Evolutionary conservation across 2,888 invertebrate genomes (phyloP), one percentile per base, ranked within the genome.

Genomic region (Lycophotia porphyrea): DNA sequence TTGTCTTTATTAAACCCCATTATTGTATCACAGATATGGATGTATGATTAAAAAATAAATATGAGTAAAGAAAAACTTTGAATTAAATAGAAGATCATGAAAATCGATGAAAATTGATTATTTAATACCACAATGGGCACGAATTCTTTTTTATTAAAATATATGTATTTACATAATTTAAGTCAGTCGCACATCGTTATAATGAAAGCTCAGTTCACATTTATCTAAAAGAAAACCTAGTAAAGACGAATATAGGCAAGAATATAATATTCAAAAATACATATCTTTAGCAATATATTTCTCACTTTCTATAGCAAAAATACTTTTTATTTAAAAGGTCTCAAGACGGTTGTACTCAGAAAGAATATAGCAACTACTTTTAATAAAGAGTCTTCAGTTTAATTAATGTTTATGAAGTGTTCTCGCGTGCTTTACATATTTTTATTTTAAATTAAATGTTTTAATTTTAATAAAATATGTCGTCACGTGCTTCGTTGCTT

Each of bases 281-380:
- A 15, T 21, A 15, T 44, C 27, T 36, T n/a, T 1, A 36, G n/a
- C 11, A 66, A 21, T 42, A 52, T 52, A 42, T 18, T 74, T 15
- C 44, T 39, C 36, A 64, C 18, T 36, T 63, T 65, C 21, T n/a
- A 5, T 3, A 60, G n/a, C 13, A 44, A 47, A 70, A 71, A 66
- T 34, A 31, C 13, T 7, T 63, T 58, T 39, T 39, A 39, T 8
- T 61, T 63, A 71, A 39, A 70, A 8, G 42, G 77, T 88, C 87
- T 82, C 85, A 75, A 86, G 90, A 87, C 86, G 84, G 89, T 87
- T 89, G 87, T 87, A 88, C 74, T 74, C 80, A 88, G 86, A 75
- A 75, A 81, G 65, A 87, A 89, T 90, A 90, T 88, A 72, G 84
- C 88, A 90, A 88, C 85, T 87, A 87, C 86, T 89, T 88, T 76